Conservation (phyloP, 2,113 vertebrate species). For the Burhinus oedicnemus region DNA sequence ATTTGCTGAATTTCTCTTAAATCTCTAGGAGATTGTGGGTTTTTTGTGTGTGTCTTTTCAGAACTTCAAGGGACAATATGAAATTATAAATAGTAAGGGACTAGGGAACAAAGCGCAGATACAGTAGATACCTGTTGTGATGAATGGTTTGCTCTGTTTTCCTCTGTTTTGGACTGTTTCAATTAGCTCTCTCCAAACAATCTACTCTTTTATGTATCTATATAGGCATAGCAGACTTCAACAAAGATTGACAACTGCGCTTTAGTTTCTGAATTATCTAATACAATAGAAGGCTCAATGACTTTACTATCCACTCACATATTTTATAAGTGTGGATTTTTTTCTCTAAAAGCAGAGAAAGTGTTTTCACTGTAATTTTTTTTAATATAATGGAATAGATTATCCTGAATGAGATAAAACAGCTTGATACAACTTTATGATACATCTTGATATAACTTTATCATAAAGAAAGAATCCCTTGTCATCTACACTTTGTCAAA, state of each 20-base stretch:
- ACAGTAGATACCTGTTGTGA: not conserved
- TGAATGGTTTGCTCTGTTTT: not conserved
- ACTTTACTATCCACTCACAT: not conserved
- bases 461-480: not conserved
- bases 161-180: not conserved
- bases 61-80: not conserved
- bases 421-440: not conserved
- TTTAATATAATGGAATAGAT: not conserved
- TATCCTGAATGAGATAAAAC: not conserved
- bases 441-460: not conserved
- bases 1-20: not conserved
- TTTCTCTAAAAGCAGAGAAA: not conserved
- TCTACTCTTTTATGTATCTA: not conserved
- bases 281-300: not conserved
- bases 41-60: not conserved
- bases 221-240: not conserved
- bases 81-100: not conserved
- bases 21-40: not conserved
- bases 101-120: not conserved
- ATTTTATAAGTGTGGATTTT: not conserved
- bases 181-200: not conserved
- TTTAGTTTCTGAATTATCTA: not conserved
- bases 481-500: not conserved
- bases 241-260: not conserved
- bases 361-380: not conserved